A percentile compares a stretch with the other conserved stretches of the same genome.
Evolutionary conservation across 2,797 vertebrate genomes (phyloP).

Genomic region (Enteromius treurensis): DNA sequence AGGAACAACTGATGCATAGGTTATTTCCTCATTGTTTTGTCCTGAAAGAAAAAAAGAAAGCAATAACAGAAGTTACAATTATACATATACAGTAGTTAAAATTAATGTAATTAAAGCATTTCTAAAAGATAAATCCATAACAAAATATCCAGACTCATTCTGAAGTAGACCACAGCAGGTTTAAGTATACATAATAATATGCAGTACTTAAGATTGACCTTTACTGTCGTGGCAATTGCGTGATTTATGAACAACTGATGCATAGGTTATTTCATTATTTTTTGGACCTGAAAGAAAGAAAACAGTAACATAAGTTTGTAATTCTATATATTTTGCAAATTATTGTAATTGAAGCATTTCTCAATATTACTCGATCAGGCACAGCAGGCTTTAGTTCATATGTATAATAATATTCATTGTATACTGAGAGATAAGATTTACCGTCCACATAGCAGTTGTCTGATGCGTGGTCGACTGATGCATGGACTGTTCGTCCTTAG

Average conservation of each 20-base stretch:
- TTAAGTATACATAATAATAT: not conserved
- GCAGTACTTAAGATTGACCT: not conserved
- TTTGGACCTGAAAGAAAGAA: not conserved
- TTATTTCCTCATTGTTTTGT: not conserved
- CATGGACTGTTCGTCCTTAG: not conserved
- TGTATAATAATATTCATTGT: not conserved
- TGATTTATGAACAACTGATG: not conserved
- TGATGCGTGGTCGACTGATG: not conserved
- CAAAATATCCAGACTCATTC: not conserved
- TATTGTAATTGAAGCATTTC: not conserved
- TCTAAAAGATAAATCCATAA: not conserved
- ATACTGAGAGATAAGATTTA: not conserved
- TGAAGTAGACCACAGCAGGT: not conserved
- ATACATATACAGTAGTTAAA: no score
- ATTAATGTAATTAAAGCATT: not conserved
- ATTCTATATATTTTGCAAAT: not conserved
- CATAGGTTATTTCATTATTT: not conserved
- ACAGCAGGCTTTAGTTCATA: not conserved
- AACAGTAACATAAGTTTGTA: not conserved
- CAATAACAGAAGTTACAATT: no score
- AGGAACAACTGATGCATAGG: not conserved
- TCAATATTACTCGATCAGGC: not conserved
- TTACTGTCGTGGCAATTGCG: not conserved
- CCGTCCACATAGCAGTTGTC: not conserved
- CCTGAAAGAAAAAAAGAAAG: slow-evolving; percentile 17